Evolutionary conservation across 2,888 invertebrate species (phyloP).

Genomic region (Neoaliturus tenellus): DNA sequence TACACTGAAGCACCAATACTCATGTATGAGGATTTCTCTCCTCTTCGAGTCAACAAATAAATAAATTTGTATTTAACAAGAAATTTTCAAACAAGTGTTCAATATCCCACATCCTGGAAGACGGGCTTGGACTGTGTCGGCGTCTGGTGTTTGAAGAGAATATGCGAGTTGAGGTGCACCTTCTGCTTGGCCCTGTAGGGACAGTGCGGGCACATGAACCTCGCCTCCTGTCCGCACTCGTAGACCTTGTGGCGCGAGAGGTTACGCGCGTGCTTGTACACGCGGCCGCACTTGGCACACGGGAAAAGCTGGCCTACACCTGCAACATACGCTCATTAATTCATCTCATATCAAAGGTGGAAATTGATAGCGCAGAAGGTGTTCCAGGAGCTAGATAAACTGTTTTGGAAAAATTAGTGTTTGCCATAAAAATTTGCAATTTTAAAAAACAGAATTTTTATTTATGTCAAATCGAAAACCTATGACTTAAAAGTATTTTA

Average conservation of each 20-base stretch:
- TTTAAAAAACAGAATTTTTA: too few relatives aligned
- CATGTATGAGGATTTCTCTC: too few relatives aligned
- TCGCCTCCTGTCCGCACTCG: constrained; percentile 71
- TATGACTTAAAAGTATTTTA: too few relatives aligned
- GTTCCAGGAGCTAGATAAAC: too few relatives aligned
- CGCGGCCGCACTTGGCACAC: constrained; percentile 58
- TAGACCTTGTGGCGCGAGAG: constrained; percentile 69
- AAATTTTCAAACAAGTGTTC: background rate
- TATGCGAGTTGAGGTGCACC: constrained; percentile 60
- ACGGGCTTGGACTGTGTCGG: background rate
- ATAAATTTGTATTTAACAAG: too few relatives aligned
- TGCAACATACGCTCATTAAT: constrained; percentile 23
- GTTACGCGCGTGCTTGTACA: constrained; percentile 54
- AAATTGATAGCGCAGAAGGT: too few relatives aligned
- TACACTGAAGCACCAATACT: too few relatives aligned
- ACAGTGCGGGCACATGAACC: constrained; percentile 70
- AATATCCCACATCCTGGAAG: background rate
- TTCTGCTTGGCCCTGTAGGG: constrained; percentile 66
- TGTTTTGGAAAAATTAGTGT: too few relatives aligned
- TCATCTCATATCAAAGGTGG: too few relatives aligned
- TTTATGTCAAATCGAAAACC: too few relatives aligned
- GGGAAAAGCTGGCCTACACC: background rate
- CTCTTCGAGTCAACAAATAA: background rate
- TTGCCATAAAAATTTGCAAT: too few relatives aligned
- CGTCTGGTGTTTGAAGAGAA: constrained; percentile 53